Evolutionary conservation across 2,888 invertebrate species (phyloP).

Genomic region (Hemicrepidius hirtus): DNA sequence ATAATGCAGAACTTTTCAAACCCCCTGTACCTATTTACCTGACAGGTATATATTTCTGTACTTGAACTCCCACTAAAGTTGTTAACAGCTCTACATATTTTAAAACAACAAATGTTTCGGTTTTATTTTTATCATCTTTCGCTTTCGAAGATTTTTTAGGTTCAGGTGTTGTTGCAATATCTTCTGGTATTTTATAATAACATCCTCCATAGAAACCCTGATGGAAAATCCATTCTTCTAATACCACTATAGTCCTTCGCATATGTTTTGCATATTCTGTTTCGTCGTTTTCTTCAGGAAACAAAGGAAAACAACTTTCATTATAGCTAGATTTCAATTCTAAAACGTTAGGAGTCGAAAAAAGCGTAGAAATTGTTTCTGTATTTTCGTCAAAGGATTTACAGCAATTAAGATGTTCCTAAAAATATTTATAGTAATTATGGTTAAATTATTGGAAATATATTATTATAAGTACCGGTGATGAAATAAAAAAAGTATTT

Average conservation of each 20-base stretch:
- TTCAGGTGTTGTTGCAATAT: slow-evolving; percentile 54
- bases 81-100: slow-evolving; percentile 65
- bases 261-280: slow-evolving; percentile 60
- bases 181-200: slow-evolving; percentile 64
- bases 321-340: background rate
- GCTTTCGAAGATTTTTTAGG: slow-evolving; percentile 36
- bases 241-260: slow-evolving; percentile 58
- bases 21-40: slow-evolving; percentile 45
- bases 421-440: background rate
- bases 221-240: slow-evolving; percentile 70
- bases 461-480: no score
- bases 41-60: slow-evolving; percentile 53
- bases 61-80: slow-evolving; percentile 61
- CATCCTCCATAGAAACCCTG: slow-evolving; percentile 63
- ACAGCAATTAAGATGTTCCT: background rate
- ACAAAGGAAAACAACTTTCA: slow-evolving; percentile 59
- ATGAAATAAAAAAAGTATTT: no score
- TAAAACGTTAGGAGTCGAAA: background rate
- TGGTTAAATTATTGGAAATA: no score
- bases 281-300: slow-evolving; percentile 57
- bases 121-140: slow-evolving; percentile 39
- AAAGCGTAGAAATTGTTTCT: background rate
- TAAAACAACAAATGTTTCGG: slow-evolving; percentile 42
- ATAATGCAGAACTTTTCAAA: background rate
- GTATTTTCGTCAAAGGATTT: background rate